Base-by-base conservation (phyloP, 2,888 invertebrate species). In the Gonocerus acuteangulatus region DNA sequence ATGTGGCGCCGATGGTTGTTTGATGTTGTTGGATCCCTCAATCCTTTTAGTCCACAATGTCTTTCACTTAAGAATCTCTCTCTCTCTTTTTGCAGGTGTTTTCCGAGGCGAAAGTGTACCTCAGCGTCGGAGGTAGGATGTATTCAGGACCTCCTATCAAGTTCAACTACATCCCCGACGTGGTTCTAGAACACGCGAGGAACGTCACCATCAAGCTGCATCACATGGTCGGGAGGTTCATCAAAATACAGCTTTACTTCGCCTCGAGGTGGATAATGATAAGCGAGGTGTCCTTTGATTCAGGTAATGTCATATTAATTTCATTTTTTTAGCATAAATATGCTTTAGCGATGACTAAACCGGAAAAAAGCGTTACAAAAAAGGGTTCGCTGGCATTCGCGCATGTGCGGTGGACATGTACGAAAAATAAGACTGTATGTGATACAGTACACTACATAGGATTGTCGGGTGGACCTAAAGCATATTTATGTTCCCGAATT, bases 191-290 rank as follows among this genome's bases (percentile, higher is more conserved):
- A 73, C 84, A 84, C 71, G 86, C 90, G 54, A 80, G 91, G 66
- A 86, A 88, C 74, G 87, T 92, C 69, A 84, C 85, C 72, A 84
- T 92, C 71, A 84, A 86, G 72, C 79, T 92, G 65, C 84, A 87
- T 72, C 81, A 88, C 71, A 80, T 85, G 62, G 79, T 89, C 59
- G 91, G 87, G 61, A 80, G 81, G 67, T 88, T 82, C 75, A 76
- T 91, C 68, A 86, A 85, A 76, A 76, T 85, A 71, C 83, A 87
- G 72, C 80, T 91, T 58, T 85, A 85, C 74, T 91, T 89, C 73
- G 86, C 87, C 60, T 81, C 85, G 45, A 80, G 83, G 69, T 92
- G 91, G 90, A 84, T 92, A 72, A 82, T 91, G 79, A 79, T 92
- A 70, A 89, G 89, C 74, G 92, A 92, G 76, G 82, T 91, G 66